Base-by-base conservation (phyloP, 2,797 vertebrate species). In the Heterohyrax brucei region DNA sequence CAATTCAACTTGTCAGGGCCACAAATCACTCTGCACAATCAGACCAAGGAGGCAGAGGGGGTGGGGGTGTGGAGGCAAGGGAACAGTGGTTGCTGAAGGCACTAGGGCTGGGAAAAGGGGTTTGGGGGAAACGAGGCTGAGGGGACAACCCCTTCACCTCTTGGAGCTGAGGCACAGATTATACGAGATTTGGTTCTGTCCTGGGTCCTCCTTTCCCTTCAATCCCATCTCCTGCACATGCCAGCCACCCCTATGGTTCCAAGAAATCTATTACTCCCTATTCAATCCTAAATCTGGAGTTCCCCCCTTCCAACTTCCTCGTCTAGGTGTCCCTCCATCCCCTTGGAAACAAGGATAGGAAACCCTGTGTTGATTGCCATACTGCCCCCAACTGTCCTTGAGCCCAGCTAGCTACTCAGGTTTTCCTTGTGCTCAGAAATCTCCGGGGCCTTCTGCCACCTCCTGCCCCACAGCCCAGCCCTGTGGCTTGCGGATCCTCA, bases 1-100 rank as follows among this genome's bases (percentile, higher is more conserved):
- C 96, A 96, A 95, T 96, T 97, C 98, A 97, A 59, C 82, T 90
- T 96, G 94, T 96, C 97, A 96, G 91, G 91, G 73, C 88, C 97
- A 98, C 97, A 97, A 97, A 97, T 98, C 97, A 96, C 83, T 84
- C 73, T 24, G 64, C 0, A 22, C 88, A 73, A n/a, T 81, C 75
- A 30, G 83, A 68, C 30, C 19, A 26, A 61, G 61, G 46, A 68
- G 85, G 62, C 0, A 0, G 78, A 0, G 7, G 26, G 6, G 75
- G 30, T 89, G 5, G 13, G 56, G 61, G 82, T 7, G 30, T 2
- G 48, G 59, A 85, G n/a, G 19, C 8, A 22, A 64, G 48, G 53
- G 9, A 50, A 46, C 3, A 3, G 79, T 7, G 87, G 81, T 62
- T 53, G 26, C 56, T 5, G 24, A 53, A 53, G 66, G 61, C 39